Base-by-base conservation (phyloP, 2,888 invertebrate species). In the Subacronicta megacephala region DNA sequence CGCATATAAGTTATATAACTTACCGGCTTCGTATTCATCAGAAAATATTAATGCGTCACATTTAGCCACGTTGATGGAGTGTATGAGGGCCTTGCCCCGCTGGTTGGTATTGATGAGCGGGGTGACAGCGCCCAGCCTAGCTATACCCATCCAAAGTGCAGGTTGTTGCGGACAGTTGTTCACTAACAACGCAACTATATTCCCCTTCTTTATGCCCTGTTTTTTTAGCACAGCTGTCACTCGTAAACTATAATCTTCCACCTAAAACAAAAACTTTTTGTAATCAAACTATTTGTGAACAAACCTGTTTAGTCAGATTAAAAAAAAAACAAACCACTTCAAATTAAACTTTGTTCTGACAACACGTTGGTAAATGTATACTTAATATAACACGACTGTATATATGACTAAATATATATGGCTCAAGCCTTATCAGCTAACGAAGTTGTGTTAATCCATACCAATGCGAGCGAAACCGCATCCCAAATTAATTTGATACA, bases 41-140 rank as follows among this genome's bases (percentile, higher is more conserved):
- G 97, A 97, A 88, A 96, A 98, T 80, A 99, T 96, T 16, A 99
- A 92, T 0, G 97, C 97, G 77, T 97, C 97, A 76, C 98, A 97
- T 66, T 97, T 96, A 0, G 98, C 97, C 5, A 98, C 96, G 18
- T 95, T 96, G 43, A 99, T 96, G 58, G 98, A 99, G 90, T 99
- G 99, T 45, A 97, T 88, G 6, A 99, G 94, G 0, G 99, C 96
- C 35, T 95, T 96, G 56, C 97, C 96, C 44, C 97, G 95, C 74
- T 99, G 96, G 89, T 99, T 99, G 45, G 97, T 98, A 88, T 99
- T 99, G 75, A 99, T 98, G 35, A 99, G 95, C 0, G 99, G 98
- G 0, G 97, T 95, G 35, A 98, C 95, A 0, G 97, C 95, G 1
- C 98, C 98, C 2, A 98, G 92, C 87, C 99, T 98, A 2, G 98